These are phyloP conservation scores for Volucella bombylans DNA, from an alignment of 2,888 invertebrate genomes.

Conservation along the genomic window DNA sequence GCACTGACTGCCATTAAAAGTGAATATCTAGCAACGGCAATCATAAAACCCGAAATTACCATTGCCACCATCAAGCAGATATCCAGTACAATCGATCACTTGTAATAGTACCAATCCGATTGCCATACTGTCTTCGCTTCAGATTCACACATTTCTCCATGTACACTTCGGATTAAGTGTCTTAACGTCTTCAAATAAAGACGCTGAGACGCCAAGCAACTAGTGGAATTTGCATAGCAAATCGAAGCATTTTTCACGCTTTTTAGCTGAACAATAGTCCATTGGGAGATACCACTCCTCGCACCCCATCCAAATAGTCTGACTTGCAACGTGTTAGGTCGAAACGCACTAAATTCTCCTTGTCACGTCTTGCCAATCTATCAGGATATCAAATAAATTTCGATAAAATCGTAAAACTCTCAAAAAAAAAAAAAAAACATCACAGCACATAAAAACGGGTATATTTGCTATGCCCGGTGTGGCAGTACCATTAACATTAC, in stretches of 20 bases:
- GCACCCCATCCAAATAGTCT: conserved; percentile 4
- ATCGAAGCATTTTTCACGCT: background rate
- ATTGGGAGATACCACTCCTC: background rate
- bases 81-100: no score
- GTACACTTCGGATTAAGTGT: background rate
- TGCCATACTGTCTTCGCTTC: no score
- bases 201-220: conserved; percentile 19
- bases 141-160: no score
- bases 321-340: conserved; percentile 28
- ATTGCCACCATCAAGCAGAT: no score
- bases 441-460: background rate
- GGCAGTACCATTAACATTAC: no score
- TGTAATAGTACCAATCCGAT: no score
- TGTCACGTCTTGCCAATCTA: conserved; percentile 65
- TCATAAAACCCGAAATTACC: no score
- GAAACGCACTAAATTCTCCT: conserved; percentile 41
- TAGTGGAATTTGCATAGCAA: conserved; percentile 15
- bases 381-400: conserved; percentile 62
- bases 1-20: no score
- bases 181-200: conserved; percentile 25
- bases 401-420: conserved; percentile 27
- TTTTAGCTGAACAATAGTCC: background rate
- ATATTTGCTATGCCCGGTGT: background rate
- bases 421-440: conserved; percentile 30
- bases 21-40: no score